Base-by-base conservation (phyloP, 2,113 vertebrate genomes). In the Vulpes lagopus region DNA sequence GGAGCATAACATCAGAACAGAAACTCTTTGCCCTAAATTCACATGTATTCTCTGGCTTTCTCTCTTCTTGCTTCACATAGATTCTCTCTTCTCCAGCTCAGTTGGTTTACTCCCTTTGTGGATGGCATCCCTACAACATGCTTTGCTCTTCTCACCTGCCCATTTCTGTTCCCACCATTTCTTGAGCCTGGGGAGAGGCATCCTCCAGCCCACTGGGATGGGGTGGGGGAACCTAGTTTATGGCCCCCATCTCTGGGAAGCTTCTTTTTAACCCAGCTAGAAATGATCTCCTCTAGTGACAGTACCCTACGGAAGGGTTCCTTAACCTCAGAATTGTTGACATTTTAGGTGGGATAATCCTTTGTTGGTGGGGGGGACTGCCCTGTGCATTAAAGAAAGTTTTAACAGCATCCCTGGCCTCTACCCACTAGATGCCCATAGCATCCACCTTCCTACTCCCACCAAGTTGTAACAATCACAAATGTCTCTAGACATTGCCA, bases 1-100 rank as follows among this genome's bases (percentile, higher is more conserved):
- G 53, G 76, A 88, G 62, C 53, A 84, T 67, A 87, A 92, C 80
- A 80, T 92, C 87, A 83, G 73, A 85, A 65, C 60, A 74, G 82
- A 95, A 89, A 73, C 73, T 55, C 91, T 93, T 74, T 91, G 96
- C 85, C 82, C 65, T 85, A 59, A 93, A 85, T 64, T 87, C 83
- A 76, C 1, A 0, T 62, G 65, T 76, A 35, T 2, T 80, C 60
- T 96, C 30, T 32, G 67, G 78, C 38, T 89, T 90, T 67, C 73
- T 94, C 57, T 73, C 92, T 67, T 25, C 69, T 8, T 88, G 89
- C 20, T 91, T 60, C 86, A 91, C 19, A 43, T 32, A 62, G 71
- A 86, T 25, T 60, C 8, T 19, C 57, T 82, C 59, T 35, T 80
- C 81, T 76, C 62, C 43, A 53, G 30, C 23, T 57, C 49, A 80